Conservation (phyloP, 2,888 invertebrate species). For the Hipparchia semele region DNA sequence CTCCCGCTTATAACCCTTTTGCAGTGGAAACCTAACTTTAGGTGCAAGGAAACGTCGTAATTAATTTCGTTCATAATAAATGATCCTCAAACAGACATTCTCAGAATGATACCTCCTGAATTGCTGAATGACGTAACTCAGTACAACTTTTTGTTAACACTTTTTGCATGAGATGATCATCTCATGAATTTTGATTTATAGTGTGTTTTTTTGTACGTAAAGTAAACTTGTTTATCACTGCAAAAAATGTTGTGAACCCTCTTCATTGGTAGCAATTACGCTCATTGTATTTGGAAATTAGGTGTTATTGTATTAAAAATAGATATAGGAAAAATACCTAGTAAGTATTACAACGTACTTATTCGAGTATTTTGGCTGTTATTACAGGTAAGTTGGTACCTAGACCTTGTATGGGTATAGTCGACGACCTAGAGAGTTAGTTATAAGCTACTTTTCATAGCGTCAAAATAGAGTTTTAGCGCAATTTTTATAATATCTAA, state of each 20-base stretch:
- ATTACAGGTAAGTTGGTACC: background rate
- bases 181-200: background rate
- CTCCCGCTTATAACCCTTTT: too few species aligned
- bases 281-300: background rate
- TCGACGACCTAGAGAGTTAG: too few species aligned
- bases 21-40: background rate
- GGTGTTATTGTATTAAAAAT: background rate
- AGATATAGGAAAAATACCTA: background rate
- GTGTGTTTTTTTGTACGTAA: background rate
- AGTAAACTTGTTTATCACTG: background rate
- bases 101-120: background rate
- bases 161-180: background rate
- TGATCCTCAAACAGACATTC: background rate
- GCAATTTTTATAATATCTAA: too few species aligned
- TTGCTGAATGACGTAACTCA: background rate
- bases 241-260: background rate
- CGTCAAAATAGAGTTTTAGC: too few species aligned
- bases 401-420: background rate
- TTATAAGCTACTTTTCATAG: too few species aligned
- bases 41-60: constrained; percentile 1
- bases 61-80: constrained; percentile 4
- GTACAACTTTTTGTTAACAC: background rate
- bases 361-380: too few species aligned
- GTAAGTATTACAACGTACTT: background rate
- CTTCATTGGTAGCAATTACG: background rate